Conservation (phyloP, 1,140 invertebrate species). For the Philotrypesis tridentata region DNA sequence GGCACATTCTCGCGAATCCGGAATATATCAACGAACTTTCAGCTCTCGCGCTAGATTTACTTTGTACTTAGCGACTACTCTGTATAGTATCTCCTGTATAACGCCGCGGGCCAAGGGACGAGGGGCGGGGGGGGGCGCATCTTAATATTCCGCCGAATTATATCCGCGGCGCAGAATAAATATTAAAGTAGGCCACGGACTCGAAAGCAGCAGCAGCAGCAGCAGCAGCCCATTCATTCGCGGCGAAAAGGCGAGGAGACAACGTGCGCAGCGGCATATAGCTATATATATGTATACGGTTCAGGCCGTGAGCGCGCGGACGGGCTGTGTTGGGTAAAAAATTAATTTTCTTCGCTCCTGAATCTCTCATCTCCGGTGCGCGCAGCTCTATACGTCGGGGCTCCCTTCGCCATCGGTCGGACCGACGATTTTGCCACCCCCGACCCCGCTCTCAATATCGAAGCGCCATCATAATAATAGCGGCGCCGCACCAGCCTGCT, state of each 20-base stretch:
- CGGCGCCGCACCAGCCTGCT: no score
- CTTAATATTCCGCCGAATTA: no score
- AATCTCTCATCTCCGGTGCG: neutral
- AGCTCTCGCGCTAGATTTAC: neutral
- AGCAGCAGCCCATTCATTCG: conserved; percentile 1
- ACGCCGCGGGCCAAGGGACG: no score
- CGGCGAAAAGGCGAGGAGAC: neutral
- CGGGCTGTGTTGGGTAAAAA: neutral
- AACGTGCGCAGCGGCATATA: no score
- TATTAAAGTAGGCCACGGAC: no score
- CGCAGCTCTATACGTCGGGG: neutral
- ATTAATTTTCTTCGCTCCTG: conserved; percentile 1
- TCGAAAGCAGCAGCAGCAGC: neutral
- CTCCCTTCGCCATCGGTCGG: neutral
- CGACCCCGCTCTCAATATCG: neutral
- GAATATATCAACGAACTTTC: neutral
- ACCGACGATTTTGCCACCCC: neutral
- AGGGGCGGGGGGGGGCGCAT: no score
- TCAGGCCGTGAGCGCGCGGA: no score
- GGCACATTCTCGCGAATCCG: neutral
- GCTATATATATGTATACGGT: no score
- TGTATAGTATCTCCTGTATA: no score
- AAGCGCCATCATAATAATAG: conserved; percentile 5
- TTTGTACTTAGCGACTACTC: no score
- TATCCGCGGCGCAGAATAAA: no score